Evolutionary conservation across 2,888 invertebrate species (phyloP).

Genomic region (Prosopocoilus inquinatus): DNA sequence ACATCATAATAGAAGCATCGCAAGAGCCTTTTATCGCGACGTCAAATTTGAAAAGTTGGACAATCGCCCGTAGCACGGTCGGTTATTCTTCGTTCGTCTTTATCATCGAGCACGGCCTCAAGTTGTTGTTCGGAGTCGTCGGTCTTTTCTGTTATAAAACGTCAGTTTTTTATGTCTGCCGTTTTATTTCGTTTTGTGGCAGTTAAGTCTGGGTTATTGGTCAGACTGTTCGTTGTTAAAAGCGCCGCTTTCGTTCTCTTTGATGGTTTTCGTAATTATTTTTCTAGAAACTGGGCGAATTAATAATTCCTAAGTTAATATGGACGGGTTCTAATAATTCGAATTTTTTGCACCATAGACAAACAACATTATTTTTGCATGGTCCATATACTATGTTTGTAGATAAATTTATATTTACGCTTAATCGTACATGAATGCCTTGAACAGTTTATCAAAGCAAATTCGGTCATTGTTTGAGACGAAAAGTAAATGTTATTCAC

Average conservation of each 20-base stretch:
- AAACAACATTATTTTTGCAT: no score
- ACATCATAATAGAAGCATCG: slow-evolving; percentile 25
- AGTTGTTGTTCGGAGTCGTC: slow-evolving; percentile 10
- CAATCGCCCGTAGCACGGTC: slow-evolving; percentile 15
- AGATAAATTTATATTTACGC: no score
- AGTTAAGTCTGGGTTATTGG: slow-evolving; percentile 35
- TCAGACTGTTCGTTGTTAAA: slow-evolving; percentile 20
- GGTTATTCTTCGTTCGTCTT: background rate
- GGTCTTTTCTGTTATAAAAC: slow-evolving; percentile 32
- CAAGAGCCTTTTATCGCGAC: slow-evolving; percentile 26
- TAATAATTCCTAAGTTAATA: no score
- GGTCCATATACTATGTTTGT: no score
- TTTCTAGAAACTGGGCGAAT: slow-evolving; percentile 20
- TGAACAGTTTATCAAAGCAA: no score
- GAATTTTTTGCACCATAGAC: no score
- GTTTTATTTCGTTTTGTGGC: slow-evolving; percentile 28
- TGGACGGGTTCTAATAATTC: no score
- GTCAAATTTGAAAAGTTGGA: slow-evolving; percentile 27
- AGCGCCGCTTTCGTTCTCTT: slow-evolving; percentile 12
- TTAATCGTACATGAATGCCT: no score
- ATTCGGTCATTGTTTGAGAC: no score
- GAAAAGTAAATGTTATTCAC: no score
- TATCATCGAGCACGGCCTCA: background rate
- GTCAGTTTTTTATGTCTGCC: slow-evolving; percentile 30
- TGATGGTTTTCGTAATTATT: slow-evolving; percentile 29